Percentiles rank a stretch among this genome's conserved stretches.
These are phyloP conservation scores for Corvus cornix DNA, from an alignment of 2,113 vertebrate genomes.

Conservation along the genomic window DNA sequence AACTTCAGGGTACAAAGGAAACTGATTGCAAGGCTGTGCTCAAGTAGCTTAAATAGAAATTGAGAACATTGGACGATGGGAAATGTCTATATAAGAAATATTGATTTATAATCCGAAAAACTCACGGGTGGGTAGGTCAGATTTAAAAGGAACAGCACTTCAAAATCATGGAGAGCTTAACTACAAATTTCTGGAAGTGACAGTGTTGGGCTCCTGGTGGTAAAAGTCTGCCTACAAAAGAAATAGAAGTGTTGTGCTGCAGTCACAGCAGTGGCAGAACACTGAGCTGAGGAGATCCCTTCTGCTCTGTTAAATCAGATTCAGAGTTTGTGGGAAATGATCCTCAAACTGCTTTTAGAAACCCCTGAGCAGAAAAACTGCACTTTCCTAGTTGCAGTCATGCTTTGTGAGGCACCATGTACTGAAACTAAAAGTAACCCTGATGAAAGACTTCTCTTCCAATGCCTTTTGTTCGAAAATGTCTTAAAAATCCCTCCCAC, in stretches of 20 bases:
- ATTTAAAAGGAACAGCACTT: neutral
- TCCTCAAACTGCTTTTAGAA: neutral
- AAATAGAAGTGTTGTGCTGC: neutral
- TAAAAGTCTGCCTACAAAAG: neutral
- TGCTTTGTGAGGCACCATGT: neutral
- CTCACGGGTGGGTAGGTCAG: neutral
- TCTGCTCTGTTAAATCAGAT: conserved; percentile 14
- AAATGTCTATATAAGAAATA: neutral
- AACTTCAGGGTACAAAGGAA: neutral
- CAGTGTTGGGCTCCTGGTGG: neutral
- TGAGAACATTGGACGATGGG: neutral
- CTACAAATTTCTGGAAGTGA: neutral
- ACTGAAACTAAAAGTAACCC: neutral
- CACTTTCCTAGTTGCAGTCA: neutral
- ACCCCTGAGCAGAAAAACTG: neutral
- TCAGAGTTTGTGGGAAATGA: neutral
- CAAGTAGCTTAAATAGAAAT: neutral
- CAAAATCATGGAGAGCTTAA: neutral
- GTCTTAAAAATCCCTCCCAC: neutral
- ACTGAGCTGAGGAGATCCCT: neutral
- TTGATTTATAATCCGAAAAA: neutral
- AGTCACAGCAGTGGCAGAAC: neutral
- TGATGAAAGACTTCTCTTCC: neutral
- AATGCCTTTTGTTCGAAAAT: neutral
- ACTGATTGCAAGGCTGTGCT: neutral